These are phyloP conservation scores for Monochamus saltuarius DNA, from an alignment of 1,140 invertebrate species.

Conservation along the genomic window DNA sequence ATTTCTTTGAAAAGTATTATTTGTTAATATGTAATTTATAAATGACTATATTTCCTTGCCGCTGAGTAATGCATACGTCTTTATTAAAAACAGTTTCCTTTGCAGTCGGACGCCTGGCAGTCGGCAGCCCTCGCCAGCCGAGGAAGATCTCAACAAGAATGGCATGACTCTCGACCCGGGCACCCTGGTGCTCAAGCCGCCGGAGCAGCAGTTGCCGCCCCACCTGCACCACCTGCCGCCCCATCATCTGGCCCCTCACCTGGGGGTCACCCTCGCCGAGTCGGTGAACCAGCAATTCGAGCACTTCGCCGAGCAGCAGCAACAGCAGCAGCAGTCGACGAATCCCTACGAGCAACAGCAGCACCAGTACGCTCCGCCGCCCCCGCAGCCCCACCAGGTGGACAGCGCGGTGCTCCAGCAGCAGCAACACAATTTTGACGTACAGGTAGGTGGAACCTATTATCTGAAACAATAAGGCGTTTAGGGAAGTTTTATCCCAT, in stretches of 20 bases:
- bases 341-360: constrained; percentile 44
- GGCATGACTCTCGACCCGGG: constrained; percentile 57
- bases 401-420: constrained; percentile 51
- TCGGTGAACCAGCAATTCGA: constrained; percentile 53
- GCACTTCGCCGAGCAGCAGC: constrained; percentile 46
- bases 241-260: constrained; percentile 47
- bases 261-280: constrained; percentile 52
- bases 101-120: constrained; percentile 83
- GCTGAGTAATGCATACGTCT: too few species aligned
- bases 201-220: constrained; percentile 33
- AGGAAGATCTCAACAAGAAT: constrained; percentile 74
- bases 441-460: constrained; percentile 52
- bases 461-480: too few species aligned
- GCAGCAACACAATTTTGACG: constrained; percentile 54
- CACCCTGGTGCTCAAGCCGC: constrained; percentile 58
- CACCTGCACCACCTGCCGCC: constrained; percentile 49
- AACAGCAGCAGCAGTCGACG: constrained; percentile 41
- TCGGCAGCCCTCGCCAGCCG: constrained; percentile 84
- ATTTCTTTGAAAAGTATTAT: too few species aligned
- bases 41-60: too few species aligned
- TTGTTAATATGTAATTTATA: too few species aligned
- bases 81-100: constrained; percentile 29
- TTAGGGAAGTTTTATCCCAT: too few species aligned
- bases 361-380: constrained; percentile 46
- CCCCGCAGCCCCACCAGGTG: constrained; percentile 49